phyloP scores from a whole-genome alignment of 2,797 vertebrate genomes.

The Sebastolobus altivelis region DNA sequence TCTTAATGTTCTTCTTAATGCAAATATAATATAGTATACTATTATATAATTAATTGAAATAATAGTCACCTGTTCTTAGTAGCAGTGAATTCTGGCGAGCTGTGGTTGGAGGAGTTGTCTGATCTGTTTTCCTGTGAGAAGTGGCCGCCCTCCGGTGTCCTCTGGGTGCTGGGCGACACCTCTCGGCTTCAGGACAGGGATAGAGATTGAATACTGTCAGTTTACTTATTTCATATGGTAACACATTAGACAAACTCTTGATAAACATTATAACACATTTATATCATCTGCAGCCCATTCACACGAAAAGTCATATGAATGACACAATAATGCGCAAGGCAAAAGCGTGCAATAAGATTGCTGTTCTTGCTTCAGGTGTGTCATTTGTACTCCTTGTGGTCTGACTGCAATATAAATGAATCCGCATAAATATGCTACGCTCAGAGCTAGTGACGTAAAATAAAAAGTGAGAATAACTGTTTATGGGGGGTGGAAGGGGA shows the following conservation, averaged over 20 bases:
- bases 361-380: too few relatives aligned
- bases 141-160: slow-evolving; percentile 87
- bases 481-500: too few relatives aligned
- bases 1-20: not conserved
- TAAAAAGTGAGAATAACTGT: too few relatives aligned
- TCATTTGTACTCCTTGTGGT: too few relatives aligned
- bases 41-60: not conserved
- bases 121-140: slow-evolving; percentile 90
- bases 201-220: slow-evolving; percentile 11
- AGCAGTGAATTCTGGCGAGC: slow-evolving; percentile 92
- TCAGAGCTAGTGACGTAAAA: too few relatives aligned
- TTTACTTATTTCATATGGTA: not conserved
- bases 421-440: too few relatives aligned
- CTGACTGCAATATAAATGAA: too few relatives aligned
- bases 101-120: slow-evolving; percentile 92
- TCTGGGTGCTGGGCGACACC: slow-evolving; percentile 89
- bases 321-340: too few relatives aligned
- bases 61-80: slow-evolving; percentile 89
- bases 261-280: not conserved
- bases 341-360: too few relatives aligned
- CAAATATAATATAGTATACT: not conserved
- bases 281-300: not conserved
- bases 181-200: slow-evolving; percentile 84
- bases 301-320: too few relatives aligned
- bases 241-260: not conserved